These are phyloP conservation scores for Hydra vulgaris DNA, from an alignment of 30 jellyfish, hydroid and myxozoan genomes.

Conservation along the genomic window DNA sequence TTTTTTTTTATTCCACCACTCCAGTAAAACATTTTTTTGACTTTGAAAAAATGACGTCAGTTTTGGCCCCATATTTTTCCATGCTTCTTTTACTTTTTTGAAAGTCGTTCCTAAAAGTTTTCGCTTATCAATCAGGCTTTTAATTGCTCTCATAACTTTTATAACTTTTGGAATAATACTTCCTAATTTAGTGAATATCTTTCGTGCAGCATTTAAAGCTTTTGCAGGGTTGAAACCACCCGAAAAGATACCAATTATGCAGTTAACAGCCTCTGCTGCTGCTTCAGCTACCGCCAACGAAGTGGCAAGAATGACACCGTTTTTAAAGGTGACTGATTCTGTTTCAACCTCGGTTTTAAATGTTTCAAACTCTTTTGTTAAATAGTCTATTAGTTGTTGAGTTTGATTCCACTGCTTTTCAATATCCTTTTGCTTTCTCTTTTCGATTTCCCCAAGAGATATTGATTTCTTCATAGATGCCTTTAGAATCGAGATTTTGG, in stretches of 20 bases:
- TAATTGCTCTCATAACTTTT: constrained; percentile 12
- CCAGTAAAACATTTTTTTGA: too few species aligned
- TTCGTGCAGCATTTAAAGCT: constrained; percentile 15
- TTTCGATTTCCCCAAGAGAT: constrained; percentile 24
- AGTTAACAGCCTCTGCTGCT: constrained; percentile 21
- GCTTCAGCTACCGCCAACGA: constrained; percentile 33
- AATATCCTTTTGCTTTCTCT: constrained; percentile 12
- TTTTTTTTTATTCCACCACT: too few species aligned
- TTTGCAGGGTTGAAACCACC: constrained; percentile 20
- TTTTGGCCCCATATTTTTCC: constrained; percentile 4
- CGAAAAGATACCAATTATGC: constrained; percentile 1
- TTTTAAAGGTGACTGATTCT: constrained; percentile 5
- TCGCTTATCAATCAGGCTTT: constrained; percentile 3
- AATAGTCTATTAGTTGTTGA: neutral
- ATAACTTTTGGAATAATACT: neutral
- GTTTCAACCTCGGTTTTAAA: neutral
- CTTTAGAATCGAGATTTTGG: constrained; percentile 7
- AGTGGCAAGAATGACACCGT: constrained; percentile 20
- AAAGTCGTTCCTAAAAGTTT: constrained; percentile 3
- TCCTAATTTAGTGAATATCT: neutral
- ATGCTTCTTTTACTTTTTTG: neutral
- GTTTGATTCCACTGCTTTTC: constrained; percentile 1
- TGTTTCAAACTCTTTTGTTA: neutral
- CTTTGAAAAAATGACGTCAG: too few species aligned
- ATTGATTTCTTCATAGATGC: constrained; percentile 19